These are phyloP conservation scores for Pycnonotus jocosus DNA, from an alignment of 2,113 vertebrate genomes.

Conservation along the genomic window DNA sequence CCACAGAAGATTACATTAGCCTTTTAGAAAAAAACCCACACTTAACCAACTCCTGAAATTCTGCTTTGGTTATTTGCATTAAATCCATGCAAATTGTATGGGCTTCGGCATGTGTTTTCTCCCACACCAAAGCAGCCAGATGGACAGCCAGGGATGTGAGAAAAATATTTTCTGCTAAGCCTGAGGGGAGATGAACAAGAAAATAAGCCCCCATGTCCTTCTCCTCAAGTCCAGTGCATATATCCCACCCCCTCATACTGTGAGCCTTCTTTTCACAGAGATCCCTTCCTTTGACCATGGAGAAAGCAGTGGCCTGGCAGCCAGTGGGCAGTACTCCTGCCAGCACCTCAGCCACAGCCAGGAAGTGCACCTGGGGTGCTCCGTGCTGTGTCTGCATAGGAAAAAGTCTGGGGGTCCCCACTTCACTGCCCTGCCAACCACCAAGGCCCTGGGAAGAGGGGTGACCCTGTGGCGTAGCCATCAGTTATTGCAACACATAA, in stretches of 20 bases:
- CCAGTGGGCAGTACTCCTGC: neutral
- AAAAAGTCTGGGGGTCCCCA: neutral
- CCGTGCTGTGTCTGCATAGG: rapidly evolving
- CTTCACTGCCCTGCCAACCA: neutral
- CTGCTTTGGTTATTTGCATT: slow-evolving; percentile 32
- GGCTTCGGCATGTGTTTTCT: neutral
- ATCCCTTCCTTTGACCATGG: neutral
- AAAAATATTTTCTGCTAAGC: slow-evolving; percentile 1
- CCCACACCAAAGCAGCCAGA: slow-evolving; percentile 24
- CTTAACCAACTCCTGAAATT: slow-evolving; percentile 21
- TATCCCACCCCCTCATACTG: neutral
- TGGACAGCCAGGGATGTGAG: slow-evolving; percentile 10
- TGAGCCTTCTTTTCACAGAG: neutral
- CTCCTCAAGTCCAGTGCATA: neutral
- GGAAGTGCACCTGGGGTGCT: neutral
- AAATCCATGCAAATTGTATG: neutral
- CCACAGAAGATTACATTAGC: neutral
- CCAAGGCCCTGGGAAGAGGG: neutral
- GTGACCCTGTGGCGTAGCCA: neutral
- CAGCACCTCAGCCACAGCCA: neutral
- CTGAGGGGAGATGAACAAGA: neutral
- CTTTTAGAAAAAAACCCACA: neutral
- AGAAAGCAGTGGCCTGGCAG: neutral
- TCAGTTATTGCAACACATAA: neutral
- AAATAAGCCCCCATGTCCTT: neutral